Evolutionary conservation across 1,140 invertebrate species (phyloP).

Genomic region (Battus philenor): DNA sequence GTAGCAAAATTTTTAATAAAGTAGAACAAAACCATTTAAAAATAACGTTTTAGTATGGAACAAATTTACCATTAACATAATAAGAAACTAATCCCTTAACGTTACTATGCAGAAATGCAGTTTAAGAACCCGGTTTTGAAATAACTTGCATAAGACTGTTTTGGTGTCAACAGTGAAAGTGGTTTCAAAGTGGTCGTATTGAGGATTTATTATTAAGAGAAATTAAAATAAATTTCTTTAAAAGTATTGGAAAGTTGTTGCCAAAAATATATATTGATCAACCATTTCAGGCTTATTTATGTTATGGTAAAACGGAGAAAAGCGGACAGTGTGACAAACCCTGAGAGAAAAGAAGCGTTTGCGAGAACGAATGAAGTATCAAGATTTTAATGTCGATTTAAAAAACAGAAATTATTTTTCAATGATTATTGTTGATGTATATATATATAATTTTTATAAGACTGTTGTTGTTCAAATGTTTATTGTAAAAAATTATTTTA

Average conservation of each 20-base stretch:
- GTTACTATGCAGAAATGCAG: constrained; percentile 5
- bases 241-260: constrained; percentile 9
- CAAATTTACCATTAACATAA: too few relatives aligned
- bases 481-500: constrained; percentile 9
- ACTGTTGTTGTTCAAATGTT: constrained; percentile 15
- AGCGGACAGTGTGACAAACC: constrained; percentile 28
- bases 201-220: constrained; percentile 2
- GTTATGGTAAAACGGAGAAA: constrained; percentile 39
- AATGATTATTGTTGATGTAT: too few relatives aligned
- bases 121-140: constrained; percentile 2
- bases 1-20: too few relatives aligned
- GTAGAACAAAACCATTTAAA: too few relatives aligned
- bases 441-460: too few relatives aligned
- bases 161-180: constrained; percentile 17
- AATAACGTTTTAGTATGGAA: too few relatives aligned
- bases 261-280: constrained; percentile 9
- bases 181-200: constrained; percentile 7
- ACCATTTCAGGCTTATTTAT: constrained; percentile 49
- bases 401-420: too few relatives aligned
- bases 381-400: constrained; percentile 50
- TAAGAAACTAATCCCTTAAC: too few relatives aligned
- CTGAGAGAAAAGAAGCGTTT: constrained; percentile 49
- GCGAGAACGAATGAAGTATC: constrained; percentile 57
- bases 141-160: constrained; percentile 7
- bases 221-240: constrained; percentile 12